Percentiles rank a stretch among this genome's conserved stretches.
Conservation (phyloP, 1,140 invertebrate species). For the Eupristina koningsbergeri region DNA sequence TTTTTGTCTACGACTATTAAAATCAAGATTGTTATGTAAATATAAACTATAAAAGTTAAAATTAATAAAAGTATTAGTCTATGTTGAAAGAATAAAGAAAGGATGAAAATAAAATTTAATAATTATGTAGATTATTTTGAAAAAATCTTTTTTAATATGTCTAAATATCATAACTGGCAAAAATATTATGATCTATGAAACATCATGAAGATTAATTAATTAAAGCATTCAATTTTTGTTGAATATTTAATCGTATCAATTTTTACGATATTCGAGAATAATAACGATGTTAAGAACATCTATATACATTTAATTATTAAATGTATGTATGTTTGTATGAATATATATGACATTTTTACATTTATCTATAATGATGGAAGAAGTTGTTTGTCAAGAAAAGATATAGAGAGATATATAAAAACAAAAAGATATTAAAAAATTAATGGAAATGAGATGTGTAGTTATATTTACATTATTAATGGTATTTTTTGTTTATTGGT, state of each 20-base stretch:
- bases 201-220: slow-evolving; percentile 24
- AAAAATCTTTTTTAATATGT: slow-evolving; percentile 9
- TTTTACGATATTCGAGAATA: slow-evolving; percentile 2
- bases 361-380: background rate
- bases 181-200: slow-evolving; percentile 24
- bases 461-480: slow-evolving; percentile 2
- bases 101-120: background rate
- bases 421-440: background rate
- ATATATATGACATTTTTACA: slow-evolving; percentile 11
- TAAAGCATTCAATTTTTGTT: slow-evolving; percentile 23
- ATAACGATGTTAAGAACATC: slow-evolving; percentile 21
- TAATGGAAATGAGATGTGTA: background rate
- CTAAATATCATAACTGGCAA: slow-evolving; percentile 19
- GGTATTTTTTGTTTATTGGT: background rate
- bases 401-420: background rate
- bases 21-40: too few species aligned
- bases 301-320: slow-evolving; percentile 4
- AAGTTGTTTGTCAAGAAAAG: background rate
- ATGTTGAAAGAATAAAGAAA: too few species aligned
- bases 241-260: slow-evolving; percentile 8
- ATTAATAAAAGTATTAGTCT: too few species aligned
- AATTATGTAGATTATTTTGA: background rate
- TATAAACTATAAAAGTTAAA: too few species aligned
- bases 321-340: background rate
- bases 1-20: too few species aligned